Conservation (phyloP, 2,797 vertebrate species). For the Falco columbarius region DNA sequence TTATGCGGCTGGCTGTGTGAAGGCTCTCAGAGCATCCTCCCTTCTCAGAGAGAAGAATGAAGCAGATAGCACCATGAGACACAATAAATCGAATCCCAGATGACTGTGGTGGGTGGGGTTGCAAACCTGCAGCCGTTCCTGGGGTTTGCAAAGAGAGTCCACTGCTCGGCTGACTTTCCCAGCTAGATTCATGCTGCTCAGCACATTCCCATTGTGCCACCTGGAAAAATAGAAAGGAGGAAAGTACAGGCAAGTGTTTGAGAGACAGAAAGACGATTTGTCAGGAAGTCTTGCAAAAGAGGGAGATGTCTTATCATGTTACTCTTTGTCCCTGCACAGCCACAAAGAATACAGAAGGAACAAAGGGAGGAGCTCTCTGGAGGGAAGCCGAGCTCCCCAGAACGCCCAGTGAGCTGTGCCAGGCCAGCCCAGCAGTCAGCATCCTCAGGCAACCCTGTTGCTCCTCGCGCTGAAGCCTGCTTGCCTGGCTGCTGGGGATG, state of each 20-base stretch:
- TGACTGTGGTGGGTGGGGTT: background rate
- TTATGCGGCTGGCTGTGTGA: background rate
- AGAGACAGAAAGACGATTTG: background rate
- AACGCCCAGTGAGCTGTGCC: fast-evolving
- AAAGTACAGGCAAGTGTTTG: background rate
- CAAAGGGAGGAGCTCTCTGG: background rate
- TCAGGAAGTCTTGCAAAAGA: background rate
- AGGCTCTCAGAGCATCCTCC: background rate
- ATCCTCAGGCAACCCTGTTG: background rate
- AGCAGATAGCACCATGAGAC: background rate
- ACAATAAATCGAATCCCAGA: background rate
- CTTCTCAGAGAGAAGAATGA: background rate
- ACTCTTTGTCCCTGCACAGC: background rate
- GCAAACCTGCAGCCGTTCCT: background rate
- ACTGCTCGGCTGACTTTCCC: background rate
- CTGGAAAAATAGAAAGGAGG: background rate
- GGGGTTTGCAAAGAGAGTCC: background rate
- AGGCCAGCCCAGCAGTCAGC: background rate
- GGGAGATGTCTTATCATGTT: background rate
- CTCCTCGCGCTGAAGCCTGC: background rate
- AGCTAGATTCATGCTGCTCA: background rate
- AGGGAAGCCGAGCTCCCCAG: background rate
- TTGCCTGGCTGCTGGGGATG: background rate
- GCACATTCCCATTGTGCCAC: background rate
- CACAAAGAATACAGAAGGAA: background rate